These are phyloP conservation scores for Lampris incognitus DNA, from an alignment of 2,113 vertebrate species.

Conservation along the genomic window DNA sequence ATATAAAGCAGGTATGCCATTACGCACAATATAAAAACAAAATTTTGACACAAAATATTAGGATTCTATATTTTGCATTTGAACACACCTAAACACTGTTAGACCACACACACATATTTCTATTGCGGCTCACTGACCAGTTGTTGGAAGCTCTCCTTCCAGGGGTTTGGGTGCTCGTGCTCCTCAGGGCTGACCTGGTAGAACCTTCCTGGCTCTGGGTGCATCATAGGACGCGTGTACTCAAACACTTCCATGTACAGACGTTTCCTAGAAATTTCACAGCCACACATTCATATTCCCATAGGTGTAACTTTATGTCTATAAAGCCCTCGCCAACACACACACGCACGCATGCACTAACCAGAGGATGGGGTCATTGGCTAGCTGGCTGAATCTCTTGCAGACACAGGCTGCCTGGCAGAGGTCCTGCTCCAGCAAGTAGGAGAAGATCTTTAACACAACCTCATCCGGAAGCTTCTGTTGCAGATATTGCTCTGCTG, in stretches of 20 bases:
- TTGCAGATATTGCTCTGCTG: slow-evolving; percentile 99
- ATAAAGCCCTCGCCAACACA: no score
- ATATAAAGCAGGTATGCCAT: no score
- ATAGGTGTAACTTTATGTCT: not conserved
- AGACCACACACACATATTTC: not conserved
- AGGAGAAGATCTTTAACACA: slow-evolving; percentile 98
- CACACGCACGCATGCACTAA: slow-evolving; percentile 74
- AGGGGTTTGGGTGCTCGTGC: slow-evolving; percentile 97
- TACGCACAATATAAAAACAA: no score
- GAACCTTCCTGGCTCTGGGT: slow-evolving; percentile 97
- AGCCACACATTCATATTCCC: not conserved
- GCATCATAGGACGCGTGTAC: slow-evolving; percentile 99
- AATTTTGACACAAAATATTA: no score
- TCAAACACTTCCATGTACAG: slow-evolving; percentile 99
- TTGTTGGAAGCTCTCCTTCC: slow-evolving; percentile 99
- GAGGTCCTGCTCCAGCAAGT: slow-evolving; percentile 97
- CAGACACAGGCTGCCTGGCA: slow-evolving; percentile 99
- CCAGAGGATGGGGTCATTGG: slow-evolving; percentile 99
- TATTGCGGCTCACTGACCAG: slow-evolving; percentile 82
- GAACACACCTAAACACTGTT: no score
- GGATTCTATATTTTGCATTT: no score
- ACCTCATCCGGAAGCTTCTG: slow-evolving; percentile 99
- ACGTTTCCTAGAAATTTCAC: slow-evolving; percentile 88
- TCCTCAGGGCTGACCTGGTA: slow-evolving; percentile 99
- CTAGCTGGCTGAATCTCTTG: slow-evolving; percentile 98